These are phyloP conservation scores for Elaphurus davidianus DNA, from an alignment of 2,113 vertebrate genomes.

Conservation along the genomic window DNA sequence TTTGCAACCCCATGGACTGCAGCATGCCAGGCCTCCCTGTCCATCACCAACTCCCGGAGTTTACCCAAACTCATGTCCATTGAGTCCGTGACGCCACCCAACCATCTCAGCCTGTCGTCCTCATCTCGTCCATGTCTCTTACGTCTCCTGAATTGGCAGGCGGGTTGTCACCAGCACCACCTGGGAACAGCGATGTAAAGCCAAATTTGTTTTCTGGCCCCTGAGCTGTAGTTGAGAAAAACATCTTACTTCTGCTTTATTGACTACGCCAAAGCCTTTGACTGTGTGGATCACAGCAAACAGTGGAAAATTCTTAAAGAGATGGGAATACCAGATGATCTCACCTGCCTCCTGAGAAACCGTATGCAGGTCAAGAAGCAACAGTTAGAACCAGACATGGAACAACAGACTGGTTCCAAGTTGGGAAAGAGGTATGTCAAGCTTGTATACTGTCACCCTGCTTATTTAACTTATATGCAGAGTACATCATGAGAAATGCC, in stretches of 20 bases:
- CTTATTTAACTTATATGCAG: neutral
- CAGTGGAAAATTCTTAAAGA: neutral
- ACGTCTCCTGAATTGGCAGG: neutral
- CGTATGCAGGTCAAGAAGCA: neutral
- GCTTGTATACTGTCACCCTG: neutral
- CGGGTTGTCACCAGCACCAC: neutral
- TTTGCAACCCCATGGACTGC: neutral
- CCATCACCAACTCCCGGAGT: neutral
- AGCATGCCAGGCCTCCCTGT: neutral
- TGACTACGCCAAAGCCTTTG: neutral
- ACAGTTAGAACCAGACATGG: neutral
- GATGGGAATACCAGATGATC: neutral
- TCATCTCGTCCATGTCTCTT: neutral
- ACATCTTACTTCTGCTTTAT: neutral
- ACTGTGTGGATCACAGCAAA: neutral
- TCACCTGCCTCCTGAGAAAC: neutral
- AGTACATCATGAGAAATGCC: neutral
- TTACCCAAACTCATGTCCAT: neutral
- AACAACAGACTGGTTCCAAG: neutral
- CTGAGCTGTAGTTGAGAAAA: neutral
- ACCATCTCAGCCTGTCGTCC: neutral
- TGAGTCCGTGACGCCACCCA: neutral
- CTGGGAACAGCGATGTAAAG: neutral
- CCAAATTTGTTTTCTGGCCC: neutral
- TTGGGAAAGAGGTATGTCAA: neutral